phyloP scores from a whole-genome alignment of 2,113 vertebrate species.

The Microtus montanus region DNA sequence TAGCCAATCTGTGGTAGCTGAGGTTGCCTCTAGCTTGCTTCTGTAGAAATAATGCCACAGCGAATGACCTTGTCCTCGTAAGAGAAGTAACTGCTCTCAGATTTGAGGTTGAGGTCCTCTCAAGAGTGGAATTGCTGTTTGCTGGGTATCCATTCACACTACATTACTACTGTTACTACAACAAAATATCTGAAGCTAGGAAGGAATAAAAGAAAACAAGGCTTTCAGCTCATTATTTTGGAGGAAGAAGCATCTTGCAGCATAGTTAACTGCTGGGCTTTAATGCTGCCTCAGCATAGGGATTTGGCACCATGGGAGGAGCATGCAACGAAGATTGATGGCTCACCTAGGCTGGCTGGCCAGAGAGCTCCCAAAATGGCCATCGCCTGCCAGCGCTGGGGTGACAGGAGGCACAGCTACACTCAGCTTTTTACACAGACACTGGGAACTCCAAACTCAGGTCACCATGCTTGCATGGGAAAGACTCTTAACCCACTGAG shows the following conservation, averaged over 20 bases:
- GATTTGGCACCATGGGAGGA: too few species aligned
- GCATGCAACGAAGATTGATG: background rate
- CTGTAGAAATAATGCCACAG: background rate
- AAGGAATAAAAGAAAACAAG: background rate
- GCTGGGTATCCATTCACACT: background rate
- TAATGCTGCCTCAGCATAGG: background rate
- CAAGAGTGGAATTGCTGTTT: too few species aligned
- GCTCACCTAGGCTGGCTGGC: background rate
- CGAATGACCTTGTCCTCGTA: background rate
- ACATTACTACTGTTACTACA: background rate
- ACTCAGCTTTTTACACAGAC: background rate
- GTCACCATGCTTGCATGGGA: background rate
- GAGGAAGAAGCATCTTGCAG: background rate
- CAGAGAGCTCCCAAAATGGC: background rate
- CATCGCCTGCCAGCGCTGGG: too few species aligned
- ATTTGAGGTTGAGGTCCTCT: background rate
- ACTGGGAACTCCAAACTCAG: background rate
- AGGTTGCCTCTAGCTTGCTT: background rate
- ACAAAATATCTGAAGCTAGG: background rate
- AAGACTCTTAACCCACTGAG: background rate
- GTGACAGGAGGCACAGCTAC: background rate
- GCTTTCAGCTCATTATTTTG: background rate
- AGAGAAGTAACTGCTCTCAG: background rate
- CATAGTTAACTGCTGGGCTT: too few species aligned
- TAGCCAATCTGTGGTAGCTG: background rate